Evolutionary conservation across 2,888 invertebrate species (phyloP).

Genomic region (Mesorhabditis belari): DNA sequence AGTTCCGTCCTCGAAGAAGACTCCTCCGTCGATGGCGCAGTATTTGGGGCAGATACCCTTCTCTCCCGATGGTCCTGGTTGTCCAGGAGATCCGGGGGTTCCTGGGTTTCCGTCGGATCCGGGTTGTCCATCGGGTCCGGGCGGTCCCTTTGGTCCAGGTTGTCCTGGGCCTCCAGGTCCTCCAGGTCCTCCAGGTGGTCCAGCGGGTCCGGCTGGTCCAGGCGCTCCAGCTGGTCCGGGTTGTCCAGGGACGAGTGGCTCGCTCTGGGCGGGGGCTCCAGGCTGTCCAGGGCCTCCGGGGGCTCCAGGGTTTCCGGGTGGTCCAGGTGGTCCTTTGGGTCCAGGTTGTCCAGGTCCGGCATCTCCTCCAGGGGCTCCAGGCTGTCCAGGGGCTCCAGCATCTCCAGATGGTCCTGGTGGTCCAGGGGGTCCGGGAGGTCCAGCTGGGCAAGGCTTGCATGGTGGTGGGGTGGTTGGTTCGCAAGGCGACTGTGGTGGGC

Average conservation of each 20-base stretch:
- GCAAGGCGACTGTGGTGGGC: conserved; percentile 15
- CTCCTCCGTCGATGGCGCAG: conserved; percentile 39
- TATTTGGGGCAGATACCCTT: conserved; percentile 35
- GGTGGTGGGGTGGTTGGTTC: conserved; percentile 18
- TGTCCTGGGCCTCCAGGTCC: conserved; percentile 18
- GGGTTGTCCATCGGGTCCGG: conserved; percentile 21
- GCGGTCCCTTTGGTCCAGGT: conserved; percentile 22
- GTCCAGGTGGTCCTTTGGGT: conserved; percentile 19
- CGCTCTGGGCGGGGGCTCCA: conserved; percentile 17
- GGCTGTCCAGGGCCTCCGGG: conserved; percentile 27
- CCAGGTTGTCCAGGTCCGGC: conserved; percentile 14
- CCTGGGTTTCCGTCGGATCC: conserved; percentile 19
- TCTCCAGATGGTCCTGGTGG: conserved; percentile 19
- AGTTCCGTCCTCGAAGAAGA: conserved; percentile 41
- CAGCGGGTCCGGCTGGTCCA: conserved; percentile 29
- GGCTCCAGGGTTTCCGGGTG: conserved; percentile 15
- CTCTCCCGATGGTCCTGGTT: conserved; percentile 26
- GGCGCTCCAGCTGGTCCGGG: conserved; percentile 26
- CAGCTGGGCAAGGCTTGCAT: conserved; percentile 15
- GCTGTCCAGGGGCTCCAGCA: conserved; percentile 11
- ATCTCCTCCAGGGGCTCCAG: conserved; percentile 14
- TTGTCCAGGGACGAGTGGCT: conserved; percentile 20
- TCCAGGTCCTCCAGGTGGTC: conserved; percentile 24
- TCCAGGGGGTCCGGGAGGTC: conserved; percentile 17
- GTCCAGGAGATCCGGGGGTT: conserved; percentile 30